A percentile compares a stretch with the other conserved stretches of the same genome.
phyloP scores from a whole-genome alignment of 2,888 invertebrate genomes.

The Xanthia icteritia region DNA sequence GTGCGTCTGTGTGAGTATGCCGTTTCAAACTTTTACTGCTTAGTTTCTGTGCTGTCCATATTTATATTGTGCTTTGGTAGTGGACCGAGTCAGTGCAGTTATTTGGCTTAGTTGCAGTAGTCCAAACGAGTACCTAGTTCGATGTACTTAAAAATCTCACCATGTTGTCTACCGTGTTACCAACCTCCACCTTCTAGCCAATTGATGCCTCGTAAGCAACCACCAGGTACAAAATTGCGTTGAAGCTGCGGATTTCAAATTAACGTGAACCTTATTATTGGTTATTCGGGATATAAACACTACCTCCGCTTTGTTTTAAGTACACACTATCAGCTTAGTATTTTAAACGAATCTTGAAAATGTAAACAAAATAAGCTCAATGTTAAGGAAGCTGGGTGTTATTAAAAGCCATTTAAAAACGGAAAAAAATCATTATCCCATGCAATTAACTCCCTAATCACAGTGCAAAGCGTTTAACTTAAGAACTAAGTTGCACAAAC shows the following conservation, averaged over 20 bases:
- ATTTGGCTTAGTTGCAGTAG: too few relatives aligned
- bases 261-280: background rate
- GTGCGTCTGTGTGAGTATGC: too few relatives aligned
- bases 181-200: too few relatives aligned
- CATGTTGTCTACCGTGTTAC: too few relatives aligned
- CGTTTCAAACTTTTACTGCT: too few relatives aligned
- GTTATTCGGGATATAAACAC: too few relatives aligned
- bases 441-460: slow-evolving; percentile 48
- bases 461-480: slow-evolving; percentile 39
- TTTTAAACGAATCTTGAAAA: too few relatives aligned
- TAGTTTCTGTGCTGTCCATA: too few relatives aligned
- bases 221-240: background rate
- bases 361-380: background rate
- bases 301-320: background rate
- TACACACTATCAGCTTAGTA: background rate
- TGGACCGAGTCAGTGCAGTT: too few relatives aligned
- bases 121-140: too few relatives aligned
- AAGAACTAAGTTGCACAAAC: slow-evolving; percentile 50
- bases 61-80: background rate
- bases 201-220: background rate
- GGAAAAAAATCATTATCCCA: slow-evolving; percentile 7
- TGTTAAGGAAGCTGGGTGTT: background rate
- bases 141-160: too few relatives aligned
- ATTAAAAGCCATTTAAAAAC: background rate
- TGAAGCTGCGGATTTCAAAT: background rate